A percentile compares a stretch with the other conserved stretches of the same genome.
phyloP scores from a whole-genome alignment of 23 tunicate genomes.

The Ciona savignyi region DNA sequence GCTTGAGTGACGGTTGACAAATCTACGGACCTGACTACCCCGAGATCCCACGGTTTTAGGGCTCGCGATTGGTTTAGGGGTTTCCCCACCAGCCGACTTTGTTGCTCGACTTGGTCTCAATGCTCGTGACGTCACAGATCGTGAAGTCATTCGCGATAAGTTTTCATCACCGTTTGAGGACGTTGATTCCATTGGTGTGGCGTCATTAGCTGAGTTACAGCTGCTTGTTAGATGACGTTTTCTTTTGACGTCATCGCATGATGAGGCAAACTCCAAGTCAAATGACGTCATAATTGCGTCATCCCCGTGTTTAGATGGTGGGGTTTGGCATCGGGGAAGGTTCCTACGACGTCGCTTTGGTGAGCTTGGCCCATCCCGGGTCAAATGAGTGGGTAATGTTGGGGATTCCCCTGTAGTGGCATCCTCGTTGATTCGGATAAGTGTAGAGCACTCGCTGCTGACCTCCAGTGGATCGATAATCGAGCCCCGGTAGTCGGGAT shows the following conservation, averaged over 20 bases:
- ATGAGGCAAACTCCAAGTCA: too few relatives aligned
- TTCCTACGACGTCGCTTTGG: not conserved
- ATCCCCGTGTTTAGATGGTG: not conserved
- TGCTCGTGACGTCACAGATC: too few relatives aligned
- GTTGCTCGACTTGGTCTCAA: too few relatives aligned
- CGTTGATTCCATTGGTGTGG: too few relatives aligned
- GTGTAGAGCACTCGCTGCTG: not conserved
- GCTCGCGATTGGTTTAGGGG: not conserved
- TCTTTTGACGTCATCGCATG: too few relatives aligned
- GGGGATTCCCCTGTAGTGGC: slow-evolving; percentile 1
- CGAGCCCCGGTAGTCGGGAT: slow-evolving; percentile 33
- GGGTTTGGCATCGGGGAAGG: not conserved
- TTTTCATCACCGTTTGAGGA: too few relatives aligned
- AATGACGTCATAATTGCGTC: not conserved
- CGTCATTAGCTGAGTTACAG: not conserved
- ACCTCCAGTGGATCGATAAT: not conserved
- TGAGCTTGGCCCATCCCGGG: too few relatives aligned
- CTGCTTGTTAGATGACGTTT: too few relatives aligned
- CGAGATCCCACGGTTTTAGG: too few relatives aligned
- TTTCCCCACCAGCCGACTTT: not conserved
- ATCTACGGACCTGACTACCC: not conserved
- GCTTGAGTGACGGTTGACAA: slow-evolving; percentile 14
- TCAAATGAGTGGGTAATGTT: too few relatives aligned
- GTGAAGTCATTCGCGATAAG: too few relatives aligned
- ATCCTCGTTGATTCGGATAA: slow-evolving; percentile 13